phyloP scores from a whole-genome alignment of 2,797 vertebrate species.

The Pelochelys cantorii region DNA sequence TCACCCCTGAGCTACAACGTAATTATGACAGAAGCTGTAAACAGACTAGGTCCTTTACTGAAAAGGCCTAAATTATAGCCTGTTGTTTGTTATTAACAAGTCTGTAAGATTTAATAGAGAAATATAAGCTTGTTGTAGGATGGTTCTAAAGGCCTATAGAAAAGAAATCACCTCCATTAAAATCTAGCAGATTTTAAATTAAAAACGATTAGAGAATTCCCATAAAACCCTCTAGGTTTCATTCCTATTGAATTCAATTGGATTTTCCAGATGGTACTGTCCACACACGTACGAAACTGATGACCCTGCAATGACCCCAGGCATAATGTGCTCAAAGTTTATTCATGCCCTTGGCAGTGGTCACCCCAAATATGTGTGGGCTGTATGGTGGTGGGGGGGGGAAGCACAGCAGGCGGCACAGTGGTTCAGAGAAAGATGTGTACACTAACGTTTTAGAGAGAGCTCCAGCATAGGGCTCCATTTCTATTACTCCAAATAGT shows the following conservation, averaged over 20 bases:
- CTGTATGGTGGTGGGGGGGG: background rate
- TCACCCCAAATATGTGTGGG: background rate
- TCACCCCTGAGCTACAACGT: background rate
- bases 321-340: constrained; percentile 11
- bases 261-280: background rate
- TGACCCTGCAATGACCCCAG: background rate
- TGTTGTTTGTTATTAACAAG: background rate
- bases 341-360: background rate
- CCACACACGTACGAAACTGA: background rate
- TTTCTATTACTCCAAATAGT: background rate
- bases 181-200: background rate
- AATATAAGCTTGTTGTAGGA: background rate
- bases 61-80: background rate
- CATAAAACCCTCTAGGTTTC: background rate
- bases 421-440: constrained; percentile 11
- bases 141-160: background rate
- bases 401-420: background rate
- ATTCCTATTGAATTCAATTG: background rate
- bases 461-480: background rate
- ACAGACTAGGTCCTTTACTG: background rate
- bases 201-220: background rate
- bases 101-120: background rate
- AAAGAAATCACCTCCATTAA: background rate
- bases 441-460: constrained; percentile 39
- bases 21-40: background rate